phyloP scores from a whole-genome alignment of 2,888 invertebrate genomes.

The Anthrax anthrax region DNA sequence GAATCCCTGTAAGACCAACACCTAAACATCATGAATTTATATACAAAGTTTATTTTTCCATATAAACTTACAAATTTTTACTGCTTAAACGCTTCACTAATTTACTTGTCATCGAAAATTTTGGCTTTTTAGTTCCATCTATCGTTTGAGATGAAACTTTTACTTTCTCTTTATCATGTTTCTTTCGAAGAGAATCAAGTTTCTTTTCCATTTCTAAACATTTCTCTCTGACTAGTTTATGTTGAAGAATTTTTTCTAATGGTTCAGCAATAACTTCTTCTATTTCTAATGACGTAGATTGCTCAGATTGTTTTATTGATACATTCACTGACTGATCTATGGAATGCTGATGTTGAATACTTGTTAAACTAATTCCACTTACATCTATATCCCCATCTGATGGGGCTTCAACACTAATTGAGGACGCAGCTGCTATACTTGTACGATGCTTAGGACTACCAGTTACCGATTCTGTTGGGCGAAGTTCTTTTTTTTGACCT shows the following conservation, averaged over 20 bases:
- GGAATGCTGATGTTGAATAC: constrained; percentile 31
- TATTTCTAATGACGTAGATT: constrained; percentile 25
- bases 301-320: constrained; percentile 27
- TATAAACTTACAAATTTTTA: constrained; percentile 55
- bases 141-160: constrained; percentile 42
- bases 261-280: constrained; percentile 53
- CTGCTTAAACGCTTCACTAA: constrained; percentile 62
- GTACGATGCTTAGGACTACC: constrained; percentile 39
- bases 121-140: constrained; percentile 48
- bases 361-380: not conserved
- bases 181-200: constrained; percentile 64
- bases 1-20: constrained; percentile 25
- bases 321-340: constrained; percentile 28
- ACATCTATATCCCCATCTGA: constrained; percentile 19
- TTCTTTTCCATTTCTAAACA: constrained; percentile 75
- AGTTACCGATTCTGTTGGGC: constrained; percentile 28
- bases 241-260: constrained; percentile 62
- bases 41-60: not conserved
- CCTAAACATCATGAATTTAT: constrained; percentile 8
- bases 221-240: constrained; percentile 72
- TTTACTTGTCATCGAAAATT: constrained; percentile 59
- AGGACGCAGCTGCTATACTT: constrained; percentile 23
- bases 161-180: constrained; percentile 62
- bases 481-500: constrained; percentile 30
- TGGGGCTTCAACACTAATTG: constrained; percentile 22